Conservation (phyloP, 1,140 invertebrate species). For the Penaeus japonicus region DNA sequence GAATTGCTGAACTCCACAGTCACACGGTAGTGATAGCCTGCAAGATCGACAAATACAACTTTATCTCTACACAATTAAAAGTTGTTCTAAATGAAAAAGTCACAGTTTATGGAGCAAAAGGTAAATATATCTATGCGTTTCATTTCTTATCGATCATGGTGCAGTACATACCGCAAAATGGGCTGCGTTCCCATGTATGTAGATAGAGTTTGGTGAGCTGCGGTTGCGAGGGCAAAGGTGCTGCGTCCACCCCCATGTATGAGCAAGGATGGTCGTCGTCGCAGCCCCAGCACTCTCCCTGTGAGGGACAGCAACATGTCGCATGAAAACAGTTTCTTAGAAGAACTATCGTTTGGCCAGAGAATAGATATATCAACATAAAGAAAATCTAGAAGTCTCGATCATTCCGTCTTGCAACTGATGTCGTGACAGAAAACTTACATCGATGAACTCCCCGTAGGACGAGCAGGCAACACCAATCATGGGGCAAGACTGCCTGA, state of each 20-base stretch:
- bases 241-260: slow-evolving; percentile 22
- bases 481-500: slow-evolving; percentile 53
- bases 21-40: slow-evolving; percentile 56
- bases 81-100: background rate
- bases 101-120: background rate
- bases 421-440: background rate
- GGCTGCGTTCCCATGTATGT: slow-evolving; percentile 24
- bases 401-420: background rate
- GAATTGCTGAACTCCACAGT: slow-evolving; percentile 49
- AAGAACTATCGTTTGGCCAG: no score
- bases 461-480: slow-evolving; percentile 43
- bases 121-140: background rate
- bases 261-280: slow-evolving; percentile 22
- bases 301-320: background rate
- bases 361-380: no score
- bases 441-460: slow-evolving; percentile 44
- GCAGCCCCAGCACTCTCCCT: slow-evolving; percentile 54
- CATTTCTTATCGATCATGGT: background rate
- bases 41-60: background rate
- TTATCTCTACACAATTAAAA: background rate
- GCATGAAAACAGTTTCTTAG: background rate
- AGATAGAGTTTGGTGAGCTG: slow-evolving; percentile 39
- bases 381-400: background rate
- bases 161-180: slow-evolving; percentile 44
- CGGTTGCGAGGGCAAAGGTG: background rate